Percentiles rank a stretch among this genome's conserved stretches.
phyloP scores from a whole-genome alignment of 2,888 invertebrate species.

The Folsomia manolachei region DNA sequence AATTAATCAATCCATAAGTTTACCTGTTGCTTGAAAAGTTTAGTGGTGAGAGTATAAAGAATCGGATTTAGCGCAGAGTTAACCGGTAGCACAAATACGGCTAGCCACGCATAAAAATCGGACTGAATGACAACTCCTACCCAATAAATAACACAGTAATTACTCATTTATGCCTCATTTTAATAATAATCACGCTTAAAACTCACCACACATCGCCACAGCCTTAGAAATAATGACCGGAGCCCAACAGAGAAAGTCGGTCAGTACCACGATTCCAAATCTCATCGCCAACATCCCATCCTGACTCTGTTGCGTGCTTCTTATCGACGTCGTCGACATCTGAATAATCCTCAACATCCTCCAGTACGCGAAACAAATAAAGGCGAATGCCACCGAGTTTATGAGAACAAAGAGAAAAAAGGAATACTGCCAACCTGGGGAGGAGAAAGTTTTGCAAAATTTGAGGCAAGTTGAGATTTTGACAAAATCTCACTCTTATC shows the following conservation, averaged over 20 bases:
- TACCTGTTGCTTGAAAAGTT: slow-evolving; percentile 62
- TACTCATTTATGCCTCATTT: too few relatives aligned
- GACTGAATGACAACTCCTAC: slow-evolving; percentile 59
- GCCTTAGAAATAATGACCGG: slow-evolving; percentile 62
- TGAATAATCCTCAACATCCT: slow-evolving; percentile 62
- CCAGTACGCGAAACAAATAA: slow-evolving; percentile 61
- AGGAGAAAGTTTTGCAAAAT: too few relatives aligned
- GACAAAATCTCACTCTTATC: too few relatives aligned
- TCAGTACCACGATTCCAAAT: slow-evolving; percentile 62
- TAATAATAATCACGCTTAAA: neutral
- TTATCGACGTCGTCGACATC: slow-evolving; percentile 60
- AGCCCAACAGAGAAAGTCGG: slow-evolving; percentile 63
- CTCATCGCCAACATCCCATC: slow-evolving; percentile 61
- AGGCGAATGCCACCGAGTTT: slow-evolving; percentile 60
- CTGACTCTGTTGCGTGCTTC: slow-evolving; percentile 61
- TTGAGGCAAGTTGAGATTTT: too few relatives aligned
- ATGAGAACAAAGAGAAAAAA: slow-evolving; percentile 60
- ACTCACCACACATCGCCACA: slow-evolving; percentile 59
- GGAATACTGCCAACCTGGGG: slow-evolving; percentile 63
- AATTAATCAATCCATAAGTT: neutral
- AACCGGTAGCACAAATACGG: slow-evolving; percentile 62
- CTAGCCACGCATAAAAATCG: slow-evolving; percentile 62
- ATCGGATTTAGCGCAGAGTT: slow-evolving; percentile 64
- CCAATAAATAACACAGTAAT: too few relatives aligned
- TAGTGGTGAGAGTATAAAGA: slow-evolving; percentile 63